Conservation (phyloP, 2,888 invertebrate species). For the Hemaris fuciformis region DNA sequence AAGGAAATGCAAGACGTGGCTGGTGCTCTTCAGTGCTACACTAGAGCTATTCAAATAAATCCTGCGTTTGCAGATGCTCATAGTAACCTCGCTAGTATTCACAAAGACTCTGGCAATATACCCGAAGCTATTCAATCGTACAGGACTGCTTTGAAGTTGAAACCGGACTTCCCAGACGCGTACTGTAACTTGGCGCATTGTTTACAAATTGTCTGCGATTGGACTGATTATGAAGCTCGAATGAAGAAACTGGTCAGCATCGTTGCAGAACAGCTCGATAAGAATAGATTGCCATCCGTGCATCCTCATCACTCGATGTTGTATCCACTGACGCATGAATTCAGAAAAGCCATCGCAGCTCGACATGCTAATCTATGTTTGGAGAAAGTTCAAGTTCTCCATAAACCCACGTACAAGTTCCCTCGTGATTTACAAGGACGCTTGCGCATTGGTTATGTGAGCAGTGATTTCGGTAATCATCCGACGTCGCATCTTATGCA, state of each 20-base stretch:
- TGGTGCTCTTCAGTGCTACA: constrained; percentile 98
- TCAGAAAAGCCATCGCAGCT: constrained; percentile 97
- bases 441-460: constrained; percentile 97
- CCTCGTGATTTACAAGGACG: constrained; percentile 86
- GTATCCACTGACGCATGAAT: constrained; percentile 97
- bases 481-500: constrained; percentile 99
- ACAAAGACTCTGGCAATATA: constrained; percentile 99
- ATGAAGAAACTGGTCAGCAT: constrained; percentile 98
- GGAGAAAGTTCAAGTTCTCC: constrained; percentile 97
- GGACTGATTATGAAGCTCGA: constrained; percentile 98
- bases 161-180: constrained; percentile 99
- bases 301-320: constrained; percentile 99
- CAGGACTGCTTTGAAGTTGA: constrained; percentile 97
- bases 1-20: constrained; percentile 99
- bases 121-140: constrained; percentile 99
- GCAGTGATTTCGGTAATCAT: constrained; percentile 99
- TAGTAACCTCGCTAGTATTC: constrained; percentile 98
- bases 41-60: constrained; percentile 98
- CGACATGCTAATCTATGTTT: constrained; percentile 98
- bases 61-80: constrained; percentile 99
- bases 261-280: constrained; percentile 98
- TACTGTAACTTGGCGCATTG: constrained; percentile 99
- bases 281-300: constrained; percentile 98
- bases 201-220: constrained; percentile 99
- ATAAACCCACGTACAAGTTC: constrained; percentile 94